Conservation (phyloP, 2,113 vertebrate genomes). For the Hemichromis elongatus region DNA sequence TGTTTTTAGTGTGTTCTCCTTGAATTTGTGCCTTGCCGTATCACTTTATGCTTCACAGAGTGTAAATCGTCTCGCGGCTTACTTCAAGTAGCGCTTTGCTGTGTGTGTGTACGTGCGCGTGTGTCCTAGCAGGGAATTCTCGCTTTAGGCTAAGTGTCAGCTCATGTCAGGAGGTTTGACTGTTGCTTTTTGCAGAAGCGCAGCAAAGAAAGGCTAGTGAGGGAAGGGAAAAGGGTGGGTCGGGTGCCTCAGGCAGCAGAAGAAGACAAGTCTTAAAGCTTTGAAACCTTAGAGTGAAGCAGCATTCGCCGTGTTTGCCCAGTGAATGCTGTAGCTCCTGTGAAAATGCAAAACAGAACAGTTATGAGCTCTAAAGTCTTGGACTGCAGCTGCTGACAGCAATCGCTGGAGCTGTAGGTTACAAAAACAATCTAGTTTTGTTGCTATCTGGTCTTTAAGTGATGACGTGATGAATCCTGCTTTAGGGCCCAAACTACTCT, state of each 20-base stretch:
- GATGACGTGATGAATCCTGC: too few relatives aligned
- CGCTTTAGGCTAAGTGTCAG: constrained; percentile 34
- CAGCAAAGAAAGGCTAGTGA: background rate
- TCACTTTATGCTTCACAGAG: background rate
- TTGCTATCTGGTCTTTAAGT: too few relatives aligned
- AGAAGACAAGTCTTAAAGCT: background rate
- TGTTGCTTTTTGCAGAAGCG: background rate
- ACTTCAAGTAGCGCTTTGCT: background rate
- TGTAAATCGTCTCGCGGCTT: background rate
- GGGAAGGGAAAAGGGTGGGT: background rate
- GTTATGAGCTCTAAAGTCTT: background rate
- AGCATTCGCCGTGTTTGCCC: background rate
- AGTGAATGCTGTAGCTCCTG: background rate
- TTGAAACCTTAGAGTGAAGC: background rate
- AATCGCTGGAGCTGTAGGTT: too few relatives aligned
- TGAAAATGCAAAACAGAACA: background rate
- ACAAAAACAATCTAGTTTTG: too few relatives aligned
- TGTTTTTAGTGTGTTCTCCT: background rate
- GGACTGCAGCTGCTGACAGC: background rate
- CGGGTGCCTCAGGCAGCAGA: background rate
- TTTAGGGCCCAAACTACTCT: too few relatives aligned
- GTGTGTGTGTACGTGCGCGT: background rate
- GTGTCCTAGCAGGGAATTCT: background rate
- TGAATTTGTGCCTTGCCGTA: background rate
- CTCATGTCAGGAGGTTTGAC: constrained; percentile 24